Percentiles rank a stretch among this genome's conserved stretches.
These are phyloP conservation scores for Rhynchophorus ferrugineus DNA, from an alignment of 1,140 invertebrate species.

Conservation along the genomic window DNA sequence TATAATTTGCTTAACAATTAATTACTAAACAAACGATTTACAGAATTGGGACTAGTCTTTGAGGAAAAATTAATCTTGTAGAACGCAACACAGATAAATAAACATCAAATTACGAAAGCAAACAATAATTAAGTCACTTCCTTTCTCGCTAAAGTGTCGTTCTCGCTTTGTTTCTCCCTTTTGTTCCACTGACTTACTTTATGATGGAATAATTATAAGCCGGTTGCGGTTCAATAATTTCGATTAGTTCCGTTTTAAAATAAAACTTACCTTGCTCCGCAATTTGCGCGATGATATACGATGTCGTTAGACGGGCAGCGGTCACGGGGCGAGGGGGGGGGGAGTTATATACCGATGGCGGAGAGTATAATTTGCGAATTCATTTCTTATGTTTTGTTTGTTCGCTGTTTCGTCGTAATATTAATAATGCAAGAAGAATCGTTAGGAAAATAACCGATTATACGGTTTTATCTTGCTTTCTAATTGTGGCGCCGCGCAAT, in stretches of 20 bases:
- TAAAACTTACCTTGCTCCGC: neutral
- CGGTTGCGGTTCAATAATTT: neutral
- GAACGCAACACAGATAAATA: too few species aligned
- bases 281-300: neutral
- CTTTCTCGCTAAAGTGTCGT: too few species aligned
- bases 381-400: neutral
- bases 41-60: too few species aligned
- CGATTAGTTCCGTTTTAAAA: neutral
- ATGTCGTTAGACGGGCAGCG: neutral
- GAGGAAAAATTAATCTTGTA: too few species aligned
- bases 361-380: neutral
- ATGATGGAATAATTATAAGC: constrained; percentile 12
- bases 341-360: neutral
- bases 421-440: too few species aligned
- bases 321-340: too few species aligned
- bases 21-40: too few species aligned
- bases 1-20: too few species aligned
- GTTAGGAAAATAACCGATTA: too few species aligned
- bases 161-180: constrained; percentile 1
- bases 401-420: neutral
- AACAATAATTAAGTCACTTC: constrained; percentile 8
- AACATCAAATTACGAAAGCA: neutral
- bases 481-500: too few species aligned
- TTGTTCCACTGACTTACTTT: constrained; percentile 15
- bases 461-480: too few species aligned